Evolutionary conservation across 2,888 invertebrate species (phyloP).

Genomic region (Drosophila anomalipes): DNA sequence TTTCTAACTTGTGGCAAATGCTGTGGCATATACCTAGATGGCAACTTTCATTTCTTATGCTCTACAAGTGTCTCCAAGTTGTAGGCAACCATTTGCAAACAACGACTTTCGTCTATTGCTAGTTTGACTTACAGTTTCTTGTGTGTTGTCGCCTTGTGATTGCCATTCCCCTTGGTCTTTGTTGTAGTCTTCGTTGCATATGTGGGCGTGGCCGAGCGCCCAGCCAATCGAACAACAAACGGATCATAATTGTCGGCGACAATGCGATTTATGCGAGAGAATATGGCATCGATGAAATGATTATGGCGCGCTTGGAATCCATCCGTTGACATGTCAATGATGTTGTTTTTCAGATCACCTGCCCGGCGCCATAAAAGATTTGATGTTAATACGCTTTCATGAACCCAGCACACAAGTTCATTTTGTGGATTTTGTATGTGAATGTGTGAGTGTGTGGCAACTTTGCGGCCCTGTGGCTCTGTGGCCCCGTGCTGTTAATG

Average conservation of each 20-base stretch:
- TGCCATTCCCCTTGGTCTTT: constrained; percentile 40
- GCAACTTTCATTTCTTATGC: background rate
- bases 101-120: too few species aligned
- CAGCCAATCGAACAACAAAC: constrained; percentile 88
- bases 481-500: constrained; percentile 35
- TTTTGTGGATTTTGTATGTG: constrained; percentile 40
- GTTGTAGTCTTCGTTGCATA: constrained; percentile 55
- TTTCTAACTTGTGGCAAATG: background rate
- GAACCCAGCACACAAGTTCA: constrained; percentile 26
- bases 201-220: constrained; percentile 60
- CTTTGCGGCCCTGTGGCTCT: constrained; percentile 8
- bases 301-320: constrained; percentile 92
- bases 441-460: constrained; percentile 10
- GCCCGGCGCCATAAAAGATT: constrained; percentile 42
- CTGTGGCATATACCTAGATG: background rate
- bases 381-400: constrained; percentile 50
- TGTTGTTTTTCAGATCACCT: constrained; percentile 84
- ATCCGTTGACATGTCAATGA: constrained; percentile 83
- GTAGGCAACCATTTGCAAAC: background rate
- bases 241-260: constrained; percentile 93
- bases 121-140: constrained; percentile 80
- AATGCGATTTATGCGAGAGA: constrained; percentile 92
- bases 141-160: constrained; percentile 58
- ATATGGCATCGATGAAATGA: constrained; percentile 93
- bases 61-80: constrained; percentile 1